Conservation (phyloP, 2,797 vertebrate species). For the Martes flavigula region DNA sequence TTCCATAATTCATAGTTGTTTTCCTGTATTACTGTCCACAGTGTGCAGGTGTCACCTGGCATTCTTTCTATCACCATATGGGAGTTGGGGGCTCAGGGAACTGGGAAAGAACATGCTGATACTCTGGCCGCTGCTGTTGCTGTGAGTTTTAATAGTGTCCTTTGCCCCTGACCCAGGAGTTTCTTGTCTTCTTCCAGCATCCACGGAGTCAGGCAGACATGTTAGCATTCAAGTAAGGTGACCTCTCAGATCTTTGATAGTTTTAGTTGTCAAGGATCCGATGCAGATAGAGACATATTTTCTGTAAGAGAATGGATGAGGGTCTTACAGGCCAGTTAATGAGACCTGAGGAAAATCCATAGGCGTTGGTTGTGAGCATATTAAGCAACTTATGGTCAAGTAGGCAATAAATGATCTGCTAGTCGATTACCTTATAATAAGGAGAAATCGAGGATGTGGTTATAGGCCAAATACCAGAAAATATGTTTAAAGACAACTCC, state of each 20-base stretch:
- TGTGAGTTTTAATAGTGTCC: neutral
- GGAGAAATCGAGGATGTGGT: neutral
- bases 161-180: neutral
- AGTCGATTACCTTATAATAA: neutral
- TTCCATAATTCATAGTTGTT: neutral
- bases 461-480: neutral
- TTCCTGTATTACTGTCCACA: neutral
- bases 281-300: neutral
- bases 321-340: neutral
- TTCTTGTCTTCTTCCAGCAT: neutral
- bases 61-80: neutral
- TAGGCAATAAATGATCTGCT: neutral
- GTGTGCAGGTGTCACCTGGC: neutral
- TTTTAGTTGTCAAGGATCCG: neutral
- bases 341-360: neutral
- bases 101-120: neutral
- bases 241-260: neutral
- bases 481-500: neutral
- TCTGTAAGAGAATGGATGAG: neutral
- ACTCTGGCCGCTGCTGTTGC: neutral
- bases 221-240: neutral
- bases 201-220: neutral
- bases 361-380: neutral
- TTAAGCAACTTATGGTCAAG: neutral
- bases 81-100: neutral